Evolutionary conservation across 1,140 invertebrate species (phyloP).

Genomic region (Chironomus tepperi): DNA sequence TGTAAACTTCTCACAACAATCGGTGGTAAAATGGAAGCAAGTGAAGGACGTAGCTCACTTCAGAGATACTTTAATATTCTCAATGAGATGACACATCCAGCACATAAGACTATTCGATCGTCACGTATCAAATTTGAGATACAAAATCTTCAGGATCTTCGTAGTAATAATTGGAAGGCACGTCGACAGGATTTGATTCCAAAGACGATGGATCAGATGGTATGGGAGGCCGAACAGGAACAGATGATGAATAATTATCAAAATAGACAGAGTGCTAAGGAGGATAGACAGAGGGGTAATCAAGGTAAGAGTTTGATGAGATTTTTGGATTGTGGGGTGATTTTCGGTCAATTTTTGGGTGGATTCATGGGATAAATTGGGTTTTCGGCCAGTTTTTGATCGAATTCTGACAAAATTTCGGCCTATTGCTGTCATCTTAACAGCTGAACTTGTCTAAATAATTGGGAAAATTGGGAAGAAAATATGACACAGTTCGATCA

Average conservation of each 20-base stretch:
- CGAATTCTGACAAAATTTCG: too few species aligned
- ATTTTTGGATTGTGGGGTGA: too few species aligned
- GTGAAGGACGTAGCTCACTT: slow-evolving; percentile 43
- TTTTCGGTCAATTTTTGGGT: too few species aligned
- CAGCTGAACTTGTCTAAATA: too few species aligned
- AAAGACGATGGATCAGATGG: slow-evolving; percentile 34
- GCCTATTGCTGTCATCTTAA: too few species aligned
- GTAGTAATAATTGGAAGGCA: slow-evolving; percentile 26
- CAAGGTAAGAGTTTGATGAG: neutral
- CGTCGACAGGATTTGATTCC: slow-evolving; percentile 34
- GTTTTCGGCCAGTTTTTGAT: too few species aligned
- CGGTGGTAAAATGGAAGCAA: slow-evolving; percentile 72
- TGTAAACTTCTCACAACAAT: slow-evolving; percentile 89
- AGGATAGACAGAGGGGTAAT: neutral
- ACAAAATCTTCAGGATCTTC: slow-evolving; percentile 28
- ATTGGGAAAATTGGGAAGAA: too few species aligned
- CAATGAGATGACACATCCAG: slow-evolving; percentile 30
- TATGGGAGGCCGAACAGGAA: neutral
- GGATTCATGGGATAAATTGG: too few species aligned
- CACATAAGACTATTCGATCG: slow-evolving; percentile 33
- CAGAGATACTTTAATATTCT: slow-evolving; percentile 27
- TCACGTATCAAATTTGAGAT: slow-evolving; percentile 34
- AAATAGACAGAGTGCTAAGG: neutral
- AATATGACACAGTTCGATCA: too few species aligned
- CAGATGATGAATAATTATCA: neutral